phyloP scores from a whole-genome alignment of 2,888 invertebrate species.

The Latheticus oryzae region DNA sequence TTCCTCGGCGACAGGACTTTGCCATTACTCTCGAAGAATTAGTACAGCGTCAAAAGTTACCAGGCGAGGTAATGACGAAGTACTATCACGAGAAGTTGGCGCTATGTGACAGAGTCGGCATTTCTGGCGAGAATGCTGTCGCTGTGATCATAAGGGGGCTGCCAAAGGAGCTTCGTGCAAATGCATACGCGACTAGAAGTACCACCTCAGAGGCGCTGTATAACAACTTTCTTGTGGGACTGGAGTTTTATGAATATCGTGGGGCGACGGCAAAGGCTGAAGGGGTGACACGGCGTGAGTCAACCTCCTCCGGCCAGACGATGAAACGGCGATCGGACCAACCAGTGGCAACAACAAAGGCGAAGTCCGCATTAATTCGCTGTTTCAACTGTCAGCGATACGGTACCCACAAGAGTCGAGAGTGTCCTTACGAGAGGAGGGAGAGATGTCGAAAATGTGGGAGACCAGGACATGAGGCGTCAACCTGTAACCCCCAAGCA shows the following conservation, averaged over 20 bases:
- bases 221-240: constrained; percentile 10
- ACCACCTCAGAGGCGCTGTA: constrained; percentile 29
- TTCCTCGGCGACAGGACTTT: constrained; percentile 39
- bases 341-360: not conserved
- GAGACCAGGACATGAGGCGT: not conserved
- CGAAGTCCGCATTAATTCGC: not conserved
- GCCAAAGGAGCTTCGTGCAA: constrained; percentile 12
- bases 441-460: constrained; percentile 1
- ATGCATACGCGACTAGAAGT: constrained; percentile 4
- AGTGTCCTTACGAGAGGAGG: not conserved
- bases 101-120: constrained; percentile 28
- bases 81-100: constrained; percentile 51
- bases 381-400: not conserved
- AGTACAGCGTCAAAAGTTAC: not conserved
- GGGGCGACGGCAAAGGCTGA: not conserved
- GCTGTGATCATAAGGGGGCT: constrained; percentile 31
- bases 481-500: not conserved
- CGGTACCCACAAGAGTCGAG: not conserved
- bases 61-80: constrained; percentile 48
- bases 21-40: not conserved
- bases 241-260: constrained; percentile 14
- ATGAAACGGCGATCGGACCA: not conserved
- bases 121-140: constrained; percentile 9
- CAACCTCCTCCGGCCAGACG: no score
- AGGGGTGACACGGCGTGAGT: constrained; percentile 2